These are phyloP conservation scores for Petrocephalus schoutedeni DNA, from an alignment of 2,797 vertebrate genomes.

Conservation along the genomic window DNA sequence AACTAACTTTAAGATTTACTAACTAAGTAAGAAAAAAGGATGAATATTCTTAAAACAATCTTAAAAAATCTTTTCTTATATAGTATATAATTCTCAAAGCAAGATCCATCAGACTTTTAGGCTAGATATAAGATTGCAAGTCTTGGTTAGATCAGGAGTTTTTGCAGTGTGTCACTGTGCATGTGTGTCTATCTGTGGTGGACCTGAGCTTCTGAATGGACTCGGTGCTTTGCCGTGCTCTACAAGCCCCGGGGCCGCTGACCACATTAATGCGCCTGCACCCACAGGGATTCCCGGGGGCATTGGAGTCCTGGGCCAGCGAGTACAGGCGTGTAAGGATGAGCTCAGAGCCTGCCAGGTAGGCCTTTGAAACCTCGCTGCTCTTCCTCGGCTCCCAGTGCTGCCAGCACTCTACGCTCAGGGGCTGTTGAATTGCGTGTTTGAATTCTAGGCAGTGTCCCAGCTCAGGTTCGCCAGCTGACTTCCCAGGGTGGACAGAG, in stretches of 20 bases:
- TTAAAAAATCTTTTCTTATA: no score
- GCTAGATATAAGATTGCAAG: no score
- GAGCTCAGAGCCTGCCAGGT: slow-evolving; percentile 54
- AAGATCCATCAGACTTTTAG: no score
- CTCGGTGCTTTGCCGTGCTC: background rate
- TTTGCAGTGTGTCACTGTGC: background rate
- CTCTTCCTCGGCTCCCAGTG: background rate
- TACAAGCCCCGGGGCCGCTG: background rate
- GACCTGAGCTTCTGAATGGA: background rate
- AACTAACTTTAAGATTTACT: no score
- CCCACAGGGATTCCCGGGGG: slow-evolving; percentile 46
- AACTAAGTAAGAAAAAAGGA: no score
- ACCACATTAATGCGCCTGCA: background rate
- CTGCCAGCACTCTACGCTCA: background rate
- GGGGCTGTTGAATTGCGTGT: background rate
- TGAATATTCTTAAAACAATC: no score
- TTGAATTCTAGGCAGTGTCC: background rate
- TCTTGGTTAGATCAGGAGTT: no score
- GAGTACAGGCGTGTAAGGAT: slow-evolving; percentile 35
- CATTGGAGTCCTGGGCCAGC: slow-evolving; percentile 48
- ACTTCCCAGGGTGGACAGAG: background rate
- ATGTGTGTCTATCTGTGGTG: background rate
- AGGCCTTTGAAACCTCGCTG: background rate
- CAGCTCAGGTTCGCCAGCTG: background rate
- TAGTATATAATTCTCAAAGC: no score